These are phyloP conservation scores for Merodon equestris DNA, from an alignment of 2,888 invertebrate genomes.

Conservation along the genomic window DNA sequence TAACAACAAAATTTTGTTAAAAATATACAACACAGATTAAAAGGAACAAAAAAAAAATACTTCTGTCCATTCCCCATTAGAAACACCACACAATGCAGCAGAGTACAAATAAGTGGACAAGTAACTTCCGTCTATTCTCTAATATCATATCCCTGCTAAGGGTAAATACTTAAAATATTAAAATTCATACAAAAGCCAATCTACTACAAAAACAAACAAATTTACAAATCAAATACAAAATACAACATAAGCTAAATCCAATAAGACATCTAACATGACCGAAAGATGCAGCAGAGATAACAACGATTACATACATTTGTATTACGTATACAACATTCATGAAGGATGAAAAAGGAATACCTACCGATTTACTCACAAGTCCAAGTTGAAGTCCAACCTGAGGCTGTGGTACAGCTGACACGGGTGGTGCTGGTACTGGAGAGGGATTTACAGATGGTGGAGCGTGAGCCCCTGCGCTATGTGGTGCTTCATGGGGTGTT, in stretches of 20 bases:
- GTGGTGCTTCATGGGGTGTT: constrained; percentile 88
- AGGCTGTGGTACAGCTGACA: constrained; percentile 77
- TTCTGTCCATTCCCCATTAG: constrained; percentile 8
- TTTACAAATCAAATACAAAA: constrained; percentile 10
- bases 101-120: neutral
- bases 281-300: constrained; percentile 18
- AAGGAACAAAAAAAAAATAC: too few species aligned
- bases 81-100: constrained; percentile 43
- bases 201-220: constrained; percentile 6
- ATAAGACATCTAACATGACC: neutral
- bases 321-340: constrained; percentile 11
- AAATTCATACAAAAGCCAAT: neutral
- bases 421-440: constrained; percentile 80
- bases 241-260: constrained; percentile 10
- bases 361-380: constrained; percentile 80
- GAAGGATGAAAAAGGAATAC: constrained; percentile 70
- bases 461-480: constrained; percentile 77
- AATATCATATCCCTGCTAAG: neutral
- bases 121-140: too few species aligned
- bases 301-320: constrained; percentile 17
- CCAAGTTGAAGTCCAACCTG: constrained; percentile 80
- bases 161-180: neutral
- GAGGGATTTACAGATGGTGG: constrained; percentile 78
- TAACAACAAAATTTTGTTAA: too few species aligned
- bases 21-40: too few species aligned